Conservation (phyloP, 2,888 invertebrate genomes). For the Buathra laborator region DNA sequence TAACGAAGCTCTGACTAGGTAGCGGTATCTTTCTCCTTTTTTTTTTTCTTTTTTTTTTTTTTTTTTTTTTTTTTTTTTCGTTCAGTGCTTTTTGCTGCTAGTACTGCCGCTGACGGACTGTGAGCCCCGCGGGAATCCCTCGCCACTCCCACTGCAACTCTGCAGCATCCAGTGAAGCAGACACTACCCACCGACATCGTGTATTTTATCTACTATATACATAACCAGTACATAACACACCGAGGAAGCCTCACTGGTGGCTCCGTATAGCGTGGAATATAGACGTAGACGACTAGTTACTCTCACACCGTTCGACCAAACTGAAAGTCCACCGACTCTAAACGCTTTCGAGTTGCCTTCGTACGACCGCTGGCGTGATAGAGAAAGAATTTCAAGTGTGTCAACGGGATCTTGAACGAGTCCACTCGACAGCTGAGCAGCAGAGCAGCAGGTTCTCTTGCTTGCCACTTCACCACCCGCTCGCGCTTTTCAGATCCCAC, state of each 20-base stretch:
- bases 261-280: slow-evolving; percentile 15
- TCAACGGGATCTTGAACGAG: slow-evolving; percentile 12
- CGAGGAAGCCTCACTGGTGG: neutral
- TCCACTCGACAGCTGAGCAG: slow-evolving; percentile 1
- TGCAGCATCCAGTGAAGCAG: slow-evolving; percentile 8
- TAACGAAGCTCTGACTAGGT: slow-evolving; percentile 51
- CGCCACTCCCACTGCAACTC: slow-evolving; percentile 24
- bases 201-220: neutral
- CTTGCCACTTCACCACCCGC: slow-evolving; percentile 19
- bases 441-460: slow-evolving; percentile 16
- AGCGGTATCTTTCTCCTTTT: slow-evolving; percentile 9
- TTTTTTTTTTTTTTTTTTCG: slow-evolving; percentile 10
- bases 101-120: slow-evolving; percentile 43
- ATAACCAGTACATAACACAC: slow-evolving; percentile 9
- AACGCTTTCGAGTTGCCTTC: slow-evolving; percentile 40
- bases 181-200: neutral
- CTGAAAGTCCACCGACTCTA: slow-evolving; percentile 37
- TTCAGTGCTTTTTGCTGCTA: slow-evolving; percentile 42
- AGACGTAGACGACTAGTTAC: slow-evolving; percentile 13
- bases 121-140: slow-evolving; percentile 41
- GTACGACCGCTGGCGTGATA: slow-evolving; percentile 17
- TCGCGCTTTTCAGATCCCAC: slow-evolving; percentile 12
- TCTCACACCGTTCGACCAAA: neutral
- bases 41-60: slow-evolving; percentile 3
- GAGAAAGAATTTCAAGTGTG: slow-evolving; percentile 48